phyloP scores from a whole-genome alignment of 2,888 invertebrate species.

The Calameuta pallipes region DNA sequence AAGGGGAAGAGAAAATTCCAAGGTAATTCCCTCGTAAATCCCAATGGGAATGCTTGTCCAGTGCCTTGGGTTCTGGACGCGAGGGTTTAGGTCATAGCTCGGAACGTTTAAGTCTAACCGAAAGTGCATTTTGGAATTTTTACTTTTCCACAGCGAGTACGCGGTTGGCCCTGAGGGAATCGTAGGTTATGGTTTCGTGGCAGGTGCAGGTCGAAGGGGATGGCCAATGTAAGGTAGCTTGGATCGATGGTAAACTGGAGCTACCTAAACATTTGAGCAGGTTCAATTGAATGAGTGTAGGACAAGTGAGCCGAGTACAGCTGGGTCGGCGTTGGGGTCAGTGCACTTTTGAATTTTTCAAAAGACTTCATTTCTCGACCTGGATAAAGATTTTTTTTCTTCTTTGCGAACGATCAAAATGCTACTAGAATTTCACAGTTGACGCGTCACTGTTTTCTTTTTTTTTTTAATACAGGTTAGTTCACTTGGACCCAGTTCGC shows the following conservation, averaged over 20 bases:
- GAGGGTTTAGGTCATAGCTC: background rate
- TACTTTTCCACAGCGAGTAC: background rate
- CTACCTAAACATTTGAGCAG: slow-evolving; percentile 28
- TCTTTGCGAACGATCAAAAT: background rate
- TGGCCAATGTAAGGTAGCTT: background rate
- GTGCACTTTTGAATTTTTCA: background rate
- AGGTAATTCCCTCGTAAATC: background rate
- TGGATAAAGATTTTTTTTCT: background rate
- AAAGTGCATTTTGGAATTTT: background rate
- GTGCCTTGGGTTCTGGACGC: background rate
- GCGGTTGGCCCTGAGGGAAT: background rate
- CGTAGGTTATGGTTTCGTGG: slow-evolving; percentile 5
- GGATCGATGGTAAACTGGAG: slow-evolving; percentile 30
- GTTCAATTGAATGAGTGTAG: background rate
- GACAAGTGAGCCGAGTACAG: background rate
- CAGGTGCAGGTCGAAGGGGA: slow-evolving; percentile 18
- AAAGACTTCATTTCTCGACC: background rate
- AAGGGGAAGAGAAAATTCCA: background rate
- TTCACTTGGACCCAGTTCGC: background rate
- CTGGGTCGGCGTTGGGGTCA: background rate
- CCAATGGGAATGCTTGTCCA: background rate
- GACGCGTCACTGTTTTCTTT: no score
- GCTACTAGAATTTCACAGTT: no score
- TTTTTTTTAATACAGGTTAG: background rate
- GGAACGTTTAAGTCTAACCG: background rate